These are phyloP conservation scores for Stenodema calcarata DNA, from an alignment of 2,888 invertebrate species.

Conservation along the genomic window DNA sequence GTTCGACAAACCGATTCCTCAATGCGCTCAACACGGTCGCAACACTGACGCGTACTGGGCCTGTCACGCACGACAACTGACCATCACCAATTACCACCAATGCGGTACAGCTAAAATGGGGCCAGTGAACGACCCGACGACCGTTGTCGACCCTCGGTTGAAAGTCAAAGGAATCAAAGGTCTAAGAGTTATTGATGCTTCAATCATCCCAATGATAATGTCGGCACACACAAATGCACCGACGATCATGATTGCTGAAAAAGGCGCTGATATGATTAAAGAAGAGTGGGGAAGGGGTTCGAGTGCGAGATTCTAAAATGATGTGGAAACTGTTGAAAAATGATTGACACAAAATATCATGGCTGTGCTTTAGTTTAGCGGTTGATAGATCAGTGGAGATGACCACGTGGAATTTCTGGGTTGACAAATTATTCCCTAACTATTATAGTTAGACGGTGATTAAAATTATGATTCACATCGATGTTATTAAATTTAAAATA, in stretches of 20 bases:
- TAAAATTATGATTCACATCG: not conserved
- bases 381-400: not conserved
- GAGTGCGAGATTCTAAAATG: not conserved
- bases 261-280: constrained; percentile 62
- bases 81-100: constrained; percentile 73
- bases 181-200: constrained; percentile 73
- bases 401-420: not conserved
- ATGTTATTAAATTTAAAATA: not conserved
- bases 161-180: constrained; percentile 68
- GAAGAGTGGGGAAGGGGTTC: constrained; percentile 55
- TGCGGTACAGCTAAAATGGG: constrained; percentile 68
- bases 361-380: constrained; percentile 22
- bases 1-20: constrained; percentile 66
- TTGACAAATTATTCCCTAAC: not conserved
- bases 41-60: constrained; percentile 72
- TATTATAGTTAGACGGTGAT: not conserved
- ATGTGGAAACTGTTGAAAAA: not conserved
- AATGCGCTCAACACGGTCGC: constrained; percentile 66
- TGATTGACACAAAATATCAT: not conserved
- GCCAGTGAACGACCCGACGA: constrained; percentile 63
- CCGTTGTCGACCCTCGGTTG: constrained; percentile 68
- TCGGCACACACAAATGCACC: constrained; percentile 73
- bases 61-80: constrained; percentile 68
- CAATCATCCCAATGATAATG: constrained; percentile 71
- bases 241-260: constrained; percentile 76